Base-by-base conservation (phyloP, 2,797 vertebrate species). In the Eurystomus glaucurus region DNA sequence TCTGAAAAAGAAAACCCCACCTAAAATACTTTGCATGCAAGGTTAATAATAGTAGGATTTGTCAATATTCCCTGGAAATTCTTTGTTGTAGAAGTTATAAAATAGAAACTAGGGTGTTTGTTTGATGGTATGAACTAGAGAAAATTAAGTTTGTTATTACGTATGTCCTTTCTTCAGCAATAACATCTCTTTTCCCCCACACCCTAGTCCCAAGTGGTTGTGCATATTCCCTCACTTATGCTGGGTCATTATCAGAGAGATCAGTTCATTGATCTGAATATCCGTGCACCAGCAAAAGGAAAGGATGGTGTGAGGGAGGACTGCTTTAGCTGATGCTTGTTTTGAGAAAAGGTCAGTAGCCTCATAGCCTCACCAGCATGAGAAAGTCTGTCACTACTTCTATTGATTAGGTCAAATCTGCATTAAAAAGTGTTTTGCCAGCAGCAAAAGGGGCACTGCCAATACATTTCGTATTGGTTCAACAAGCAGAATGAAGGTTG, bases 331-430 rank as follows among this genome's bases (percentile, higher is more conserved):
- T 68, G 48, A 79, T 13, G 23, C 43, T 85, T 62, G 31, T 29
- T 81, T 61, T 51, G 51, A 79, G 77, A 41, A 86, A 93, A 78
- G 77, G 85, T 93, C 93, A 88, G 58, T 17, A 86, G 37, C 21
- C 61, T 35, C 9, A 31, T 3, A 78, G 33, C 52, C 51, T 90
- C 54, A 65, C 26, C 41, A 46, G 78, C 70, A 84, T 12, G 31
- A 88, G 31, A 64, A 90, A 60, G 46, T 52, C 65, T 81, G 61
- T 69, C 82, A 79, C 62, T 35, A 33, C 26, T 86, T 69, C 29
- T 64, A 95, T 88, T 51, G 70, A 93, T 84, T 91, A 78, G 31
- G 31, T 37, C 43, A 85, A 88, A 93, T 90, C 64, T 83, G 41
- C 45, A 78, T 93, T 85, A 61, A 85, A 57, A 88, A 48, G 46